Conservation (phyloP, 2,113 vertebrate species). For the Ammodytes marinus region DNA sequence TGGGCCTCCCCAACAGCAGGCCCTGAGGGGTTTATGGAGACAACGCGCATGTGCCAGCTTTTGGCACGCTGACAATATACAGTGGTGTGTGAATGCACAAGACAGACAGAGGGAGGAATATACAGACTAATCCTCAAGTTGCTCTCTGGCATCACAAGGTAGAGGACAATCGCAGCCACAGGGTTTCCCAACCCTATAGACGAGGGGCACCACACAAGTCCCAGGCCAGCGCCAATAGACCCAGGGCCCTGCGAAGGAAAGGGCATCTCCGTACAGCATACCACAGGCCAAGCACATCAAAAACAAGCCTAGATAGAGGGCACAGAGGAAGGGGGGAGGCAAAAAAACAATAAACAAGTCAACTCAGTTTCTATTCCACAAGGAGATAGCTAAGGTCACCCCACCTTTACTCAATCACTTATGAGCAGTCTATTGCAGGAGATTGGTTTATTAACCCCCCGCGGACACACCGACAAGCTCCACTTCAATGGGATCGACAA, state of each 20-base stretch:
- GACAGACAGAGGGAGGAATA: slow-evolving; percentile 18
- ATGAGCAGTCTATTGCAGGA: slow-evolving; percentile 35
- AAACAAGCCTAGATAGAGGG: slow-evolving; percentile 65
- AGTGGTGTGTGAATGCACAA: slow-evolving; percentile 34
- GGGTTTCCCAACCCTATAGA: slow-evolving; percentile 56
- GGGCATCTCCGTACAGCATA: slow-evolving; percentile 68
- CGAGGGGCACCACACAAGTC: slow-evolving; percentile 40
- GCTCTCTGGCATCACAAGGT: slow-evolving; percentile 45
- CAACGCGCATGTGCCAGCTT: slow-evolving; percentile 17
- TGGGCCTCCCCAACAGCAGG: slow-evolving; percentile 52
- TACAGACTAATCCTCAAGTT: slow-evolving; percentile 55
- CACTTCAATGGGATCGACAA: slow-evolving; percentile 37
- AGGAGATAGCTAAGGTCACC: slow-evolving; percentile 70
- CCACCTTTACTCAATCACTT: slow-evolving; percentile 67
- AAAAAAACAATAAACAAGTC: slow-evolving; percentile 71
- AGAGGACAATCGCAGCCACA: slow-evolving; percentile 60
- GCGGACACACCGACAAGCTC: slow-evolving; percentile 32
- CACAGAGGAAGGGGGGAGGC: slow-evolving; percentile 25
- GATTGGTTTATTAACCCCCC: slow-evolving; percentile 68
- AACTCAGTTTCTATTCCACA: slow-evolving; percentile 53
- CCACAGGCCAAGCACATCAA: slow-evolving; percentile 63
- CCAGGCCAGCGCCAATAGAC: slow-evolving; percentile 44
- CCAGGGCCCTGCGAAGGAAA: slow-evolving; percentile 55
- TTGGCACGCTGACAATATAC: slow-evolving; percentile 44
- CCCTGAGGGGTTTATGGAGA: slow-evolving; percentile 58